A percentile compares a stretch with the other conserved stretches of the same genome.
Conservation (phyloP, 2,888 invertebrate species). For the Mactromeris polynyma region DNA sequence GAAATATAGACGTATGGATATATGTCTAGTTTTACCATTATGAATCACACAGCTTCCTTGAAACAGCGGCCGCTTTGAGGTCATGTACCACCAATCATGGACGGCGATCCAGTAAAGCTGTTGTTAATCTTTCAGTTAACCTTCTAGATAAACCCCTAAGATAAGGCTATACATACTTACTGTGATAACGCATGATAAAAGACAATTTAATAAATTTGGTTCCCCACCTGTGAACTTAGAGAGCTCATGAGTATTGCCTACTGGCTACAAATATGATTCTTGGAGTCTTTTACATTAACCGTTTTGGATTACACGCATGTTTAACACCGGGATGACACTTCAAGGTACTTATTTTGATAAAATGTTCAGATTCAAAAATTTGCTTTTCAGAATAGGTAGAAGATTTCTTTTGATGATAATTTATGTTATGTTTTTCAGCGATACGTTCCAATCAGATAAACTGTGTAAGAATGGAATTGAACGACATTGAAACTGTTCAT, state of each 20-base stretch:
- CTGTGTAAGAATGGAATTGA: neutral
- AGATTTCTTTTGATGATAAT: neutral
- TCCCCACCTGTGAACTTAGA: conserved; percentile 46
- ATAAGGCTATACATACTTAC: conserved; percentile 15
- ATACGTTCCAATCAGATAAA: neutral
- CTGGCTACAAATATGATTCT: neutral
- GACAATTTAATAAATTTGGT: conserved; percentile 49
- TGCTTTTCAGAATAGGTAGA: neutral
- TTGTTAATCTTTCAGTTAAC: conserved; percentile 36
- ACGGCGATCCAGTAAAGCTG: conserved; percentile 7
- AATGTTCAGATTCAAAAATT: neutral
- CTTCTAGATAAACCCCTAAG: conserved; percentile 18
- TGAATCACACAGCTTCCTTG: neutral
- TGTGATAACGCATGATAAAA: conserved; percentile 37
- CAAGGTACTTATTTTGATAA: conserved; percentile 16
- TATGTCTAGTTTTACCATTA: neutral
- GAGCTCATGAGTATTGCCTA: neutral
- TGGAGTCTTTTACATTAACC: neutral
- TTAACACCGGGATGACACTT: neutral
- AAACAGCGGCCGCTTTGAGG: neutral
- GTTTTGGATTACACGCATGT: neutral
- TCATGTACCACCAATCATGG: conserved; percentile 16
- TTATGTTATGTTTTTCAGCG: neutral
- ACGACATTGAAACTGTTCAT: neutral
- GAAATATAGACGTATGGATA: neutral